Evolutionary conservation across 2,888 invertebrate genomes (phyloP), one percentile per base, ranked within the genome.

Genomic region (Drosophila dives): DNA sequence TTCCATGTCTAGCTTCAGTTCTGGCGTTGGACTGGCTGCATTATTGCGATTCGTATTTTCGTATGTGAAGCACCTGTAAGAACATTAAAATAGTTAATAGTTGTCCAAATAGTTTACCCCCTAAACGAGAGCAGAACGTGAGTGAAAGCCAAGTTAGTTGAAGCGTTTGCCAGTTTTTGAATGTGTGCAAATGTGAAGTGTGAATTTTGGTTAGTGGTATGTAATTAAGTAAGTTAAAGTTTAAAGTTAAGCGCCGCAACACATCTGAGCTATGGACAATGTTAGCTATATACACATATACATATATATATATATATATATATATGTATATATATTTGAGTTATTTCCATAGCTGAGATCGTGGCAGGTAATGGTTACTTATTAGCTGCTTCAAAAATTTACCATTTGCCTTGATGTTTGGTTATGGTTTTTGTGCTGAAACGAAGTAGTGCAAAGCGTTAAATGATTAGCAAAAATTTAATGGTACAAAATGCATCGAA

Each of bases 341-440:
- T 48, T 42, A 23, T 11, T 29, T 32, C 56, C 83, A 77, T 67
- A 70, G 60, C 72, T 61, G 51, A 75, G 65, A 58, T 51, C 42
- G 58, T 65, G 49, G 58, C 66, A 59, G 32, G 51, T 34, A 49
- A 29, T 64, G 64, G 63, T 81, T 83, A 78, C 29, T 69, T 83
- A 83, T 80, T 77, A 83, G 88, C 85, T 85, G 86, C 75, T 88
- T 88, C 77, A 77, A 75, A 79, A 90, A 87, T 91, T 96, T 96
- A 97, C 96, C 96, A 96, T 96, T 96, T 95, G 94, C 96, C 96
- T 95, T 95, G 95, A 95, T 96, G 96, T 94, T 96, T 95, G 94
- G 96, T 96, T 95, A 96, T 96, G 94, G 96, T 95, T 95, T 96
- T 96, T 94, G 96, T 96, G 96, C 96, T 97, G 96, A 94, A 96